Evolutionary conservation across 2,797 vertebrate genomes (phyloP), one percentile per base, ranked within the genome.

Genomic region (Alfaro cultratus): DNA sequence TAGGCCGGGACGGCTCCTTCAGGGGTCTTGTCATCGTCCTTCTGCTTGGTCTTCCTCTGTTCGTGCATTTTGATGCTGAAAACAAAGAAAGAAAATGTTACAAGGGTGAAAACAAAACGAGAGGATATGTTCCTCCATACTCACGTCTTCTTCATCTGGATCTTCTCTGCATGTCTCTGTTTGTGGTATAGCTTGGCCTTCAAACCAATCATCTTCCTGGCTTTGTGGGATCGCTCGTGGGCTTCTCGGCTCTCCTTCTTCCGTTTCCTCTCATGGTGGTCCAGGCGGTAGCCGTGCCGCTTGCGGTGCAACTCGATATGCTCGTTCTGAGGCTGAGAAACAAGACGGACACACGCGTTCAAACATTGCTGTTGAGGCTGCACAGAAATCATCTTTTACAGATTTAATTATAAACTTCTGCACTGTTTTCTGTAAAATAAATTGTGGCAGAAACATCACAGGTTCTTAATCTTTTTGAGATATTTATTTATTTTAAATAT

Each of bases 121-220:
- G 3, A 31, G 8, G 12, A 46, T 41, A 41, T 41, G 43, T 2
- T 1, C 2, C 18, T 46, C 3, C 18, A 6, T 10, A 97, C 98
- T 97, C 90, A 99, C 98, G 98, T 99, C 91, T 99, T 99, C 92
- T 99, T 99, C 97, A 99, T 99, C 92, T 99, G 99, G 89, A 99
- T 98, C 95, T 99, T 99, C 93, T 99, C 98, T 0, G 97, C 95
- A 23, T 99, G 98, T 79, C 98, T 97, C 94, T 99, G 98, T 85
- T 99, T 99, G 92, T 99, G 97, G 92, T 99, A 99, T 21, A 99
- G 96, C 90, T 99, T 99, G 88, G 98, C 99, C 93, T 99, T 99
- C 88, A 99, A 88, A 34, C 98, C 98, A 9, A 99, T 99, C 95
- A 98, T 94, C 93, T 99, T 99, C 93, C 95, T 98, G 86, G 98